Evolutionary conservation across 2,113 vertebrate species (phyloP).

Genomic region (Ammodytes dubius): DNA sequence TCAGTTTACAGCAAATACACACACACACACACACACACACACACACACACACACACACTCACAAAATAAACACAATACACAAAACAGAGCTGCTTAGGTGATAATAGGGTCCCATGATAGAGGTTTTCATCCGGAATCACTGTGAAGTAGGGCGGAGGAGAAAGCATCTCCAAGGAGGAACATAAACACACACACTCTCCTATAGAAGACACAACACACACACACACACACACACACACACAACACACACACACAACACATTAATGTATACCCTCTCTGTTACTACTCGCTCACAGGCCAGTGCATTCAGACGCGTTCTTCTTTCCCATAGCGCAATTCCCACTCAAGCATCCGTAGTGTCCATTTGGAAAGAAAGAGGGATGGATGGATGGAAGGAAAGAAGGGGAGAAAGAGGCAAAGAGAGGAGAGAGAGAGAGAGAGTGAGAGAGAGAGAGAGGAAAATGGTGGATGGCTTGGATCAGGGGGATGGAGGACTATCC

Average conservation of each 20-base stretch:
- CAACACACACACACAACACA: conserved; percentile 59
- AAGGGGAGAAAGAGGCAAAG: conserved; percentile 47
- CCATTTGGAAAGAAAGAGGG: conserved; percentile 73
- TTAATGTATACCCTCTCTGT: conserved; percentile 45
- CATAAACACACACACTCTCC: conserved; percentile 60
- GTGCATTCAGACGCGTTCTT: conserved; percentile 52
- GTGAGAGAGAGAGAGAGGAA: conserved; percentile 12
- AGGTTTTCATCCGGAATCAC: conserved; percentile 69
- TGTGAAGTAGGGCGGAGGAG: conserved; percentile 81
- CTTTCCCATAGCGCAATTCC: conserved; percentile 71
- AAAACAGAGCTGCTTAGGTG: conserved; percentile 59
- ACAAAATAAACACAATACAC: conserved; percentile 27
- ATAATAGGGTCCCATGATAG: conserved; percentile 51
- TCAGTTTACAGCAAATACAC: conserved; percentile 2
- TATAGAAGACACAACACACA: conserved; percentile 57
- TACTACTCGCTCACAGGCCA: conserved; percentile 78
- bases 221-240: conserved; percentile 56
- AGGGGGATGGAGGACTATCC: conserved; percentile 58
- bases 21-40: conserved; percentile 11
- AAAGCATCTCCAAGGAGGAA: conserved; percentile 78
- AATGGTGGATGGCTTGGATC: conserved; percentile 31
- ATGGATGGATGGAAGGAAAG: conserved; percentile 66
- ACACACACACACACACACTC: conserved; percentile 23
- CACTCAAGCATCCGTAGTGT: conserved; percentile 75
- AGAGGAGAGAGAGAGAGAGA: conserved; percentile 14